Evolutionary conservation across 1,140 invertebrate species (phyloP), one percentile per base, ranked within the genome.

Genomic region (Lycorma delicatula): DNA sequence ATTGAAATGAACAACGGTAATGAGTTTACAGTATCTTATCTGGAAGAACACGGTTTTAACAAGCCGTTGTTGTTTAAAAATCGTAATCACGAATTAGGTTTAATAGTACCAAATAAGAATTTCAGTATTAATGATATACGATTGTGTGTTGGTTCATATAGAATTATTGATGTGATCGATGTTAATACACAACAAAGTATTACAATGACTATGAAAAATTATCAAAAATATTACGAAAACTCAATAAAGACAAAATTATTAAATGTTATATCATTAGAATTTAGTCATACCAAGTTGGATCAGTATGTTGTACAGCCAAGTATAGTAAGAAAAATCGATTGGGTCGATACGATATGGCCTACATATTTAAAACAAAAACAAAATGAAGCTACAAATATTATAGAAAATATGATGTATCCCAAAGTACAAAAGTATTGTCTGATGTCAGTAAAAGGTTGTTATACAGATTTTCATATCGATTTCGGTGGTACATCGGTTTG

Each of bases 381-480:
- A 79, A 74, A 74, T 7, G 93, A 94, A 72, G 84, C 90, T 2
- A 97, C 93, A 2, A 97, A 97, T 76, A 78, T 91, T 3, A 73
- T 97, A 13, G 91, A 94, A 61, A 91, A 94, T 55, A 97, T 97
- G 93, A 96, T 92, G 80, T 98, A 98, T 71, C 95, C 95, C 1
- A 97, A 98, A 72, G 88, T 92, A 27, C 88, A 89, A 71, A 97
- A 96, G 62, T 98, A 98, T 71, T 97, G 93, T 72, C 75, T 98
- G 6, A 97, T 99, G 93, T 94, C 91, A 46, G 95, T 98, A 0
- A 90, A 89, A 70, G 92, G 92, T 2, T 98, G 93, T 70, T 99
- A 94, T 69, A 98, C 96, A 7, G 96, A 98, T 73, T 99, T 97
- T 71, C 96, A 98, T 68, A 91, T 99, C 49, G 93, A 97, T 71